Evolutionary conservation across 2,113 vertebrate genomes (phyloP).

Genomic region (Oncorhynchus kisutch): DNA sequence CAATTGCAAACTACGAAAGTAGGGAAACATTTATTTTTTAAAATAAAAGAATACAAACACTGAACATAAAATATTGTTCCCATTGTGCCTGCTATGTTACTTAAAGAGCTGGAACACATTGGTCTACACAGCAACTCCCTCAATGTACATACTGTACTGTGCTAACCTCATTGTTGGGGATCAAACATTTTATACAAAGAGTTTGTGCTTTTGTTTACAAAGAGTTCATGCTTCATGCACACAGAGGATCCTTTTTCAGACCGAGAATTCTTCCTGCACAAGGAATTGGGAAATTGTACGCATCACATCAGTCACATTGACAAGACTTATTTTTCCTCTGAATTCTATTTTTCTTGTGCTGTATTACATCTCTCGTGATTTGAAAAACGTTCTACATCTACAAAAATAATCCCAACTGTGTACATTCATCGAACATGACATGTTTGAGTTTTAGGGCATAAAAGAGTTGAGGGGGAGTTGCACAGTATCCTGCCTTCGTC

Average conservation of each 20-base stretch:
- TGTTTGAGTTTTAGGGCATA: background rate
- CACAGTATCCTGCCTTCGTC: background rate
- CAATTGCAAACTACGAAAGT: too few species aligned
- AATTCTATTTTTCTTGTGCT: too few species aligned
- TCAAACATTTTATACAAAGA: background rate
- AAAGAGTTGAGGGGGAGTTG: background rate
- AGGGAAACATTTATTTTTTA: too few species aligned
- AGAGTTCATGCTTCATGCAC: background rate
- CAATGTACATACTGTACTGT: background rate
- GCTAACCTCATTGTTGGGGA: background rate
- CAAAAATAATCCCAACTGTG: background rate
- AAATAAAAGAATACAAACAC: background rate
- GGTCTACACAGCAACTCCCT: background rate
- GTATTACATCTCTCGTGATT: background rate
- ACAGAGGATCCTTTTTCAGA: background rate
- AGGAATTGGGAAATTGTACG: too few species aligned
- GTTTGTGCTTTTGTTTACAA: background rate
- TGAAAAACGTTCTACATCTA: background rate
- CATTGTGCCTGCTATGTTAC: background rate
- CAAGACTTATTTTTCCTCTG: background rate
- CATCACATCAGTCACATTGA: background rate
- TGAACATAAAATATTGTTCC: background rate
- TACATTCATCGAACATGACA: background rate
- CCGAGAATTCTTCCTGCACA: too few species aligned
- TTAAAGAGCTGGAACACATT: background rate